Evolutionary conservation across 1,140 invertebrate species (phyloP), one percentile per base, ranked within the genome.

Genomic region (Saccostrea cuccullata): DNA sequence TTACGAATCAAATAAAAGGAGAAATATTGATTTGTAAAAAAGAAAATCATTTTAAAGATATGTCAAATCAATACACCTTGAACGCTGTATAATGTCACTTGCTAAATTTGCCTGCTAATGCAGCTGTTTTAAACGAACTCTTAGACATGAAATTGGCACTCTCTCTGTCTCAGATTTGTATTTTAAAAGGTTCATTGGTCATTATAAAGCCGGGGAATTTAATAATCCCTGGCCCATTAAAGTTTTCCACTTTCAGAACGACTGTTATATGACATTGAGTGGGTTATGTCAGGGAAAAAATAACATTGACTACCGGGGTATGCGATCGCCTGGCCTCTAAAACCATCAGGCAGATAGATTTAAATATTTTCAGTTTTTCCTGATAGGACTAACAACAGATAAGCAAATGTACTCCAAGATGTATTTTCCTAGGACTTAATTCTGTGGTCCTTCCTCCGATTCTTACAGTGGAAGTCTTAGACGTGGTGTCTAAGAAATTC

Each of bases 301-400:
- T 77, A 77, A 30, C 70, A 77, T 77, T 77, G 70, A 77, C 70
- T 15, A 77, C 70, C 26, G 70, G 70, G 70, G 70, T 77, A 77
- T 77, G 26, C 36, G 70, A 36, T 73, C n/a, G 30, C 15, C 13
- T 26, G 26, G 26, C 70, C 23, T 26, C 70, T 11, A 30, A 30
- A 77, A 77, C 12, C 70, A 77, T 77, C 70, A 77, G 70, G 26
- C 70, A 77, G 23, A 77, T 13, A 77, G 70, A 77, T 77, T 77
- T 77, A 77, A 77, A 77, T 77, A 26, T 77, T 77, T 77, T 77
- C 23, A 77, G 70, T 77, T 77, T 77, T 77, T 15, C 70, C 70
- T 77, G 70, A 77, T 77, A 77, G 13, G 30, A 26, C 30, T 15
- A 36, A 77, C 70, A 77, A 77, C 36, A 77, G 70, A 77, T 77